Evolutionary conservation across 2,888 invertebrate genomes (phyloP), one percentile per base, ranked within the genome.

Genomic region (Tineola bisselliella): DNA sequence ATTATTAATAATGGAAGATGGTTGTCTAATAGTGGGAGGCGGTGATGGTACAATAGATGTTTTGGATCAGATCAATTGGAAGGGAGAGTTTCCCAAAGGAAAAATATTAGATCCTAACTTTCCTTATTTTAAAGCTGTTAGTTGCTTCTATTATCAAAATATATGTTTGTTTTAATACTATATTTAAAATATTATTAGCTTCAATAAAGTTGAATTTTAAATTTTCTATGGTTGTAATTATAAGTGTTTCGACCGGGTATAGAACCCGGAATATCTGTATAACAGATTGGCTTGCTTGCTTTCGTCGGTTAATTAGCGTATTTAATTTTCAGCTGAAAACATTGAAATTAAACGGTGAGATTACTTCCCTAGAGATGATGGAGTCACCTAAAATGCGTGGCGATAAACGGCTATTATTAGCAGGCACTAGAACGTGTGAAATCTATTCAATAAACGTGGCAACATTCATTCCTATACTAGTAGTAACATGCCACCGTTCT

Each of bases 31-130:
- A 1, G 90, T 97, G 62, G 97, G 97, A 0, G 91, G 93, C 3
- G 97, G 97, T 0, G 93, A 95, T 77, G 97, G 97, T 0, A 91
- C 90, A 0, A 78, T 97, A 0, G 94, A 95, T 65, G 65, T 94
- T 18, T 89, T 94, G 0, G 90, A 91, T 67, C 89, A 90, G 69
- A 88, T 90, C 65, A 88, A 88, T 70, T 86, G 84, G 81, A 76
- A 76, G 62, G 82, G 84, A 0, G 69, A 72, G 4, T 79, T 87
- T 64, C 82, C 87, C 1, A 83, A 82, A 62, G 76, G 78, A 56
- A 84, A 81, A 63, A 64, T 88, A 6, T 65, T 78, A 1, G 75
- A 79, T 31, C 91, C 91, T 0, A 90, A 89, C 56, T 83, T 82
- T 73, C 91, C 91, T 0, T 79, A 83, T 66, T 87, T 89, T 56